Base-by-base conservation (phyloP, 1,140 invertebrate genomes). In the Ceratitis capitata region DNA sequence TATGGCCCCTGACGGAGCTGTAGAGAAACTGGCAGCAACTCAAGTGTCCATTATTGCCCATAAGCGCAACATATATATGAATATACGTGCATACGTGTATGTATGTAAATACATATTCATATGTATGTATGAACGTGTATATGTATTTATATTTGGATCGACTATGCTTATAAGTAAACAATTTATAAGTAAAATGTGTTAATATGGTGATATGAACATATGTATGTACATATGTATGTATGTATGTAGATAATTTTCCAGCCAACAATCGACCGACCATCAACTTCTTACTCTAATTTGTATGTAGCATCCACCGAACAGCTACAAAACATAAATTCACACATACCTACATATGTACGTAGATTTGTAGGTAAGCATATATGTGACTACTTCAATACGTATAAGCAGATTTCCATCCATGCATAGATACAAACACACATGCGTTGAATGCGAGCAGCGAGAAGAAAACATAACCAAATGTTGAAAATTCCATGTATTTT, bases 231-330 rank as follows among this genome's bases (percentile, higher is more conserved):
- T 47, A 78, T 42, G 35, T 42, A 78, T 45, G 39, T 78, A n/a
- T 1, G 16, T 78, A 26, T 78, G 6, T 39, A 78, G n/a, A n/a
- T 45, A 14, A 26, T 45, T 78, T 78, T 35, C 69, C 45, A 78
- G 69, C n/a, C 69, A 45, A n/a, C 39, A 78, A 45, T 26, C 35
- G n/a, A 78, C 39, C 69, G 69, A 78, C 69, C 69, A 78, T 47
- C 69, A 35, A 78, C 12, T 78, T 78, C 69, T 78, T 78, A 78
- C 69, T 78, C 69, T 45, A 78, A 78, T 78, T 78, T 78, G 69
- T 45, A 78, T 42, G 39, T 7, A 45, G 39, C 64, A 45, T n/a
- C 39, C 45, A 78, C 69, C 39, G 42, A 78, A 10, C 32, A 32
- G 45, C 69, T 5, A 26, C 12, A 19, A n/a, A 56, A 56, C 19